These are phyloP conservation scores for Ylistrum balloti DNA, from an alignment of 1,140 invertebrate species.

Conservation along the genomic window DNA sequence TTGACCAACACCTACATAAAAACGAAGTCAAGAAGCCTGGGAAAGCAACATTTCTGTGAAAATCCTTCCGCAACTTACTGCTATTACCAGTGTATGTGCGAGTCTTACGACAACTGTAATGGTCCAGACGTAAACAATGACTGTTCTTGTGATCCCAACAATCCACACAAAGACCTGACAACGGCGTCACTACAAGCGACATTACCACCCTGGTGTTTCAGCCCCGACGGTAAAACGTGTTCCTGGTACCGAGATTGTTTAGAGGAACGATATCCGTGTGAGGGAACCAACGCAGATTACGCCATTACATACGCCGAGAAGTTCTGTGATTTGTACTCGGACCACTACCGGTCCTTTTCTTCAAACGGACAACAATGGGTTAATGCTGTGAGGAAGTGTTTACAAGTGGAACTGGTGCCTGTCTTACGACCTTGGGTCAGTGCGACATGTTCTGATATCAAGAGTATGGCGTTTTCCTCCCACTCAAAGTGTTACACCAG, in stretches of 20 bases:
- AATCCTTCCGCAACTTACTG: neutral
- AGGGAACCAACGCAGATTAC: slow-evolving; percentile 29
- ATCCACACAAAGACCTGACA: neutral
- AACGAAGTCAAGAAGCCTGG: neutral
- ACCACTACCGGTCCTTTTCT: slow-evolving; percentile 42
- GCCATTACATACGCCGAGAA: slow-evolving; percentile 48
- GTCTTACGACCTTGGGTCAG: neutral
- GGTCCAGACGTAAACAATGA: neutral
- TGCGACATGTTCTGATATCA: slow-evolving; percentile 36
- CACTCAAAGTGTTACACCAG: slow-evolving; percentile 28
- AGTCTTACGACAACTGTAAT: neutral
- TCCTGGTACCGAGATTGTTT: slow-evolving; percentile 46
- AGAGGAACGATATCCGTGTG: slow-evolving; percentile 28
- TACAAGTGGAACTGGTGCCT: slow-evolving; percentile 10
- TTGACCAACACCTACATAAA: neutral
- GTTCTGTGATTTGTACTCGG: slow-evolving; percentile 43
- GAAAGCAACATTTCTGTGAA: neutral
- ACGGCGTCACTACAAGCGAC: neutral
- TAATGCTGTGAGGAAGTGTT: slow-evolving; percentile 44
- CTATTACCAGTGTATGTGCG: slow-evolving; percentile 31
- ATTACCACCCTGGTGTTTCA: slow-evolving; percentile 42
- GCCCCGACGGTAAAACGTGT: slow-evolving; percentile 8
- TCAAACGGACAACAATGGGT: slow-evolving; percentile 44
- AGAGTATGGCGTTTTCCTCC: neutral
- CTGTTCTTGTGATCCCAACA: neutral